Base-by-base conservation (phyloP, 2,797 vertebrate species). In the Rachycentron canadum region DNA sequence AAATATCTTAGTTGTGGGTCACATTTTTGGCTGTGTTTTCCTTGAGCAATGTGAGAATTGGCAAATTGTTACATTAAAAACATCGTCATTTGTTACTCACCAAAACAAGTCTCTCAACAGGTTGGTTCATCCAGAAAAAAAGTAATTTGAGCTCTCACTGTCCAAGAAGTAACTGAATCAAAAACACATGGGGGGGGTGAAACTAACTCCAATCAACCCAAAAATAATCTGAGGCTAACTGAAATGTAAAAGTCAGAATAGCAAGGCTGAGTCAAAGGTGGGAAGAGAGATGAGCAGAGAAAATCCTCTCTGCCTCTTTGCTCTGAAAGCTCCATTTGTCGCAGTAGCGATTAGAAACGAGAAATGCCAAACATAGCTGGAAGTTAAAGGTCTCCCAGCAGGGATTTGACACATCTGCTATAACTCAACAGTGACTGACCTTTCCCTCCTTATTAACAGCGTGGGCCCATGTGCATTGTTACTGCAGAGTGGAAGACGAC, bases 321-420 rank as follows among this genome's bases (percentile, higher is more conserved):
- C 89, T 83, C 73, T 55, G 89, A 94, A 94, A 95, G 92, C 93
- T 86, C 89, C 89, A 95, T 95, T 95, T 94, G 94, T 95, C 93
- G 94, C 92, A 88, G 90, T 90, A 88, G 90, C 81, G 92, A 95
- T 95, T 94, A 95, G 94, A 95, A 93, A 93, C 76, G 60, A 95
- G 93, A 96, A 95, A 96, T 95, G 94, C 94, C 95, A 96, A 94
- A 94, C 93, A 94, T 95, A 94, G 94, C 95, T 95, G 94, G 86
- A 91, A 95, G 94, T 95, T 94, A 95, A 96, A 96, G 95, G 95
- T 96, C 94, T 95, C 95, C 85, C 95, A 93, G 94, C 90, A 73
- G 95, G 95, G 93, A 93, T 91, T 93, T 94, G 94, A 95, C 94
- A 94, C 93, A 93, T 95, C 91, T 93, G 94, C 93, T 94, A 92